Conservation (phyloP, 1,140 invertebrate genomes). For the Odontomachus brunneus region DNA sequence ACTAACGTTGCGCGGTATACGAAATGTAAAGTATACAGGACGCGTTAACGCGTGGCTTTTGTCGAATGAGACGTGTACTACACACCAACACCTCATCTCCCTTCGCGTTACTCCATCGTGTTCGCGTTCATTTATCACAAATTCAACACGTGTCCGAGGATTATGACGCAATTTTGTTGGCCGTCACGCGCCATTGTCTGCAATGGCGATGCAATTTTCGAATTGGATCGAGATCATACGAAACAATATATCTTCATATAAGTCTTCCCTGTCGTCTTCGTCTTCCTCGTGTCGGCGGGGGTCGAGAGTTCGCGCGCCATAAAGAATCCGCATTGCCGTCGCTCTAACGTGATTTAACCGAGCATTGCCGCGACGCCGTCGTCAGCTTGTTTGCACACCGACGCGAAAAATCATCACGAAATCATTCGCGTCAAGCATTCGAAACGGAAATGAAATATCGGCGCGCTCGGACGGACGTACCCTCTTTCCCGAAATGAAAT, state of each 20-base stretch:
- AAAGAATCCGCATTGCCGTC: slow-evolving; percentile 42
- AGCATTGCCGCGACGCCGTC: not conserved
- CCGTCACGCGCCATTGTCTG: slow-evolving; percentile 32
- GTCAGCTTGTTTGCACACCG: not conserved
- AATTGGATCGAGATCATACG: slow-evolving; percentile 29
- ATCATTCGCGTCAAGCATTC: slow-evolving; percentile 43
- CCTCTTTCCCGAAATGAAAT: slow-evolving; percentile 56
- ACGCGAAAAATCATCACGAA: slow-evolving; percentile 64
- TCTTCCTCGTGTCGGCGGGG: not conserved
- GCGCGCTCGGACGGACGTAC: not conserved
- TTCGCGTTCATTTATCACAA: slow-evolving; percentile 30
- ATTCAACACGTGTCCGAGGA: slow-evolving; percentile 49
- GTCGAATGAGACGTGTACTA: slow-evolving; percentile 13
- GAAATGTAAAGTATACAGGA: slow-evolving; percentile 33
- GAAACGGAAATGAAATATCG: slow-evolving; percentile 64
- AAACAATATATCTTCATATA: slow-evolving; percentile 40
- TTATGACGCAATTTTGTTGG: slow-evolving; percentile 36
- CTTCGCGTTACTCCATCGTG: slow-evolving; percentile 2
- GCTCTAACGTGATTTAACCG: slow-evolving; percentile 49
- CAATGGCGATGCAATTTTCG: slow-evolving; percentile 23
- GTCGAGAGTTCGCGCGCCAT: not conserved
- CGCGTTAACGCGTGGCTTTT: slow-evolving; percentile 15
- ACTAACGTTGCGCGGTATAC: slow-evolving; percentile 12
- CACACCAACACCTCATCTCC: no score
- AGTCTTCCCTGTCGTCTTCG: slow-evolving; percentile 4